Percentiles rank a stretch among this genome's conserved stretches.
Conservation (phyloP, 1,140 invertebrate species). For the Geopemphigus sp. region DNA sequence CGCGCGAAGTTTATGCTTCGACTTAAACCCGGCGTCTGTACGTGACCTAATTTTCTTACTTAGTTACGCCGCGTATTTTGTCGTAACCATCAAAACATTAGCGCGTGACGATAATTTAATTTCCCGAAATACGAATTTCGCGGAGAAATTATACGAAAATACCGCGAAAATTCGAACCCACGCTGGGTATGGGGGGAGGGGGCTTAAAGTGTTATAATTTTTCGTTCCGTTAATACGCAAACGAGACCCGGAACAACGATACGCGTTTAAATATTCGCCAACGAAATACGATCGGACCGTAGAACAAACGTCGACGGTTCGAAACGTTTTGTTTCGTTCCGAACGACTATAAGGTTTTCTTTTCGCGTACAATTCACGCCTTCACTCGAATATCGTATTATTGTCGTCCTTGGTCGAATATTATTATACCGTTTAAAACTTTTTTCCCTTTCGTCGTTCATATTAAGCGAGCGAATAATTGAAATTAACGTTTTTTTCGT, state of each 20-base stretch:
- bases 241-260: too few species aligned
- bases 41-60: constrained; percentile 11
- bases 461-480: neutral
- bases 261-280: too few species aligned
- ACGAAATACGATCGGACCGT: too few species aligned
- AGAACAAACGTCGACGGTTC: too few species aligned
- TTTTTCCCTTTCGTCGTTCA: neutral
- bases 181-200: too few species aligned
- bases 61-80: neutral
- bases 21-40: neutral
- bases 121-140: neutral
- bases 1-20: neutral
- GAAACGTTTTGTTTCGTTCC: too few species aligned
- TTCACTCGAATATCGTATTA: neutral
- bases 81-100: constrained; percentile 10
- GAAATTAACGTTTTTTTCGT: neutral
- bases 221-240: too few species aligned
- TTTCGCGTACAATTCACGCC: too few species aligned
- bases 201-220: too few species aligned
- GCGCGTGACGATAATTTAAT: constrained; percentile 16
- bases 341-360: neutral
- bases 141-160: neutral
- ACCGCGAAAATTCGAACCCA: neutral
- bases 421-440: neutral
- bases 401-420: neutral